These are phyloP conservation scores for Sphaeridia pumilis DNA, from an alignment of 2,888 invertebrate genomes.

Conservation along the genomic window DNA sequence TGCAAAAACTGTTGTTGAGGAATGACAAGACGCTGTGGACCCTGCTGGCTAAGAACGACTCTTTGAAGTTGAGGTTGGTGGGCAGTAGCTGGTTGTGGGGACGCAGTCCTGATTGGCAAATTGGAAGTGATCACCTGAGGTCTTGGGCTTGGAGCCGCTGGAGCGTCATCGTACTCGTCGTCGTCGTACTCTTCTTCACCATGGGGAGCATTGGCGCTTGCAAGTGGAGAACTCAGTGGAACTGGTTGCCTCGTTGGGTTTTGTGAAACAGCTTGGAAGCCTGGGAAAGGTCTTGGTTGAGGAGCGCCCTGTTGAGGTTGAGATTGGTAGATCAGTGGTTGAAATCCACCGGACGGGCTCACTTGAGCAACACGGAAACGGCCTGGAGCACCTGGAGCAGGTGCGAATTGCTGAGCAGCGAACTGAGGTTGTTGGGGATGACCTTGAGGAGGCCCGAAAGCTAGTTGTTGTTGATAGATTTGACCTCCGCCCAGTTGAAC, in stretches of 20 bases:
- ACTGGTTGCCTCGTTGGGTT: not conserved
- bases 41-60: not conserved
- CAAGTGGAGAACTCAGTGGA: slow-evolving; percentile 11
- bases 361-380: not conserved
- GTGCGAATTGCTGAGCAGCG: slow-evolving; percentile 2
- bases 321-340: slow-evolving; percentile 1
- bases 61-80: slow-evolving; percentile 13
- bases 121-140: slow-evolving; percentile 9
- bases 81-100: slow-evolving; percentile 17
- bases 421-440: slow-evolving; percentile 16
- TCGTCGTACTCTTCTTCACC: slow-evolving; percentile 36
- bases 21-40: slow-evolving; percentile 13
- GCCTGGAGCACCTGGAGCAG: not conserved
- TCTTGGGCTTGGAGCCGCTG: slow-evolving; percentile 3
- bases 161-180: slow-evolving; percentile 34
- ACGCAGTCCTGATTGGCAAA: not conserved
- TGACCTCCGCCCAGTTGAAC: slow-evolving; percentile 20
- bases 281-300: slow-evolving; percentile 9
- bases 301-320: not conserved
- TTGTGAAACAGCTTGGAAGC: slow-evolving; percentile 15
- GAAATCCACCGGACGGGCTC: not conserved
- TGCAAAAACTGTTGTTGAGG: slow-evolving; percentile 16
- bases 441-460: slow-evolving; percentile 20
- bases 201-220: slow-evolving; percentile 7
- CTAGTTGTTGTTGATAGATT: slow-evolving; percentile 22